A percentile compares a stretch with the other conserved stretches of the same genome.
These are phyloP conservation scores for Crioceris asparagi DNA, from an alignment of 2,888 invertebrate species.

Conservation along the genomic window DNA sequence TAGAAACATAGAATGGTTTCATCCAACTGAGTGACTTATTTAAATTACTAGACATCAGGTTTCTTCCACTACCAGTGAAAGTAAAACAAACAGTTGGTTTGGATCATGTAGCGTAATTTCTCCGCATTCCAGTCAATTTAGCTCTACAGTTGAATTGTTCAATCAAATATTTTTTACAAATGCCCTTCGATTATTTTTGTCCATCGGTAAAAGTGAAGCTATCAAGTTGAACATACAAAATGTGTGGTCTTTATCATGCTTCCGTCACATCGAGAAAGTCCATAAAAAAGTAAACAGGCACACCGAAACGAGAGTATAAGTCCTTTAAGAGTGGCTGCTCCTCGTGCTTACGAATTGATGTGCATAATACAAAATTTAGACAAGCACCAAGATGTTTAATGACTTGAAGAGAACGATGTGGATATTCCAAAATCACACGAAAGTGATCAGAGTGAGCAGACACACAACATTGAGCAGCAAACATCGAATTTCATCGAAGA, in stretches of 20 bases:
- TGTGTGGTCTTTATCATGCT: too few species aligned
- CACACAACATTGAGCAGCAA: neutral
- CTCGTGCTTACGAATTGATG: neutral
- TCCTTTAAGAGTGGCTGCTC: neutral
- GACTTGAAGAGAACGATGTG: too few species aligned
- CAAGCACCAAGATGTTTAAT: too few species aligned
- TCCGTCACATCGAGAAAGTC: neutral
- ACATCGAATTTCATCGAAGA: too few species aligned
- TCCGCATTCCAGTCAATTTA: slow-evolving; percentile 1
- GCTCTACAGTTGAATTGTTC: neutral
- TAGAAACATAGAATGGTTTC: too few species aligned
- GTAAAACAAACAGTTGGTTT: slow-evolving; percentile 5
- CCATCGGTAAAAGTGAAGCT: neutral
- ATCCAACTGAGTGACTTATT: neutral
- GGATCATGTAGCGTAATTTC: slow-evolving; percentile 3
- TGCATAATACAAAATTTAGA: too few species aligned
- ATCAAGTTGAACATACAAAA: neutral
- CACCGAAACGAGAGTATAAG: neutral
- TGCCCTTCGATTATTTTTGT: too few species aligned
- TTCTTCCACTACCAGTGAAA: slow-evolving; percentile 5
- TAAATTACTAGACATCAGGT: slow-evolving; percentile 4
- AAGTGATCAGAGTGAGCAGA: neutral
- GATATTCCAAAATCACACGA: too few species aligned
- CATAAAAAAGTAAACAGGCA: neutral
- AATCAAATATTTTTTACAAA: slow-evolving; percentile 2